Evolutionary conservation across 2,888 invertebrate species (phyloP).

Genomic region (Crioceris asparagi): DNA sequence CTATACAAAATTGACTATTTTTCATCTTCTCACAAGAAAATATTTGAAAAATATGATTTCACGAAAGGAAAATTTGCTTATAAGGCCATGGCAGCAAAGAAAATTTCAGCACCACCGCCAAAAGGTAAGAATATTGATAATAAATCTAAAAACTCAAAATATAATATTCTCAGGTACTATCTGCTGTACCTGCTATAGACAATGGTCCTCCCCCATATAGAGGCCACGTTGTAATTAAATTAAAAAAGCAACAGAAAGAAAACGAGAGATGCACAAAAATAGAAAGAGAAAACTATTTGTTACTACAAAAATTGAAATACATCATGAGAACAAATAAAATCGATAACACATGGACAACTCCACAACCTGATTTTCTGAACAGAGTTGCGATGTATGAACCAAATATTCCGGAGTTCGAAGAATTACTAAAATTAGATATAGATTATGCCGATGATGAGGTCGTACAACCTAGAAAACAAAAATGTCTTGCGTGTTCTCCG

Average conservation of each 20-base stretch:
- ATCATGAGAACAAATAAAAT: slow-evolving; percentile 58
- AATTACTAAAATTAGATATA: slow-evolving; percentile 13
- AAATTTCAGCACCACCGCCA: slow-evolving; percentile 57
- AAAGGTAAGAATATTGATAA: slow-evolving; percentile 41
- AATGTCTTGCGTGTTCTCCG: slow-evolving; percentile 26
- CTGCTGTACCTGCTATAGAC: slow-evolving; percentile 58
- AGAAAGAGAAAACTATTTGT: slow-evolving; percentile 55
- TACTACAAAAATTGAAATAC: slow-evolving; percentile 53
- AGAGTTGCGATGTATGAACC: slow-evolving; percentile 20
- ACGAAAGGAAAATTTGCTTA: slow-evolving; percentile 56
- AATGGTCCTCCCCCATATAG: slow-evolving; percentile 50
- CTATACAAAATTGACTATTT: too few species aligned
- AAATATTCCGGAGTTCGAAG: slow-evolving; percentile 18
- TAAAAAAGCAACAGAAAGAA: slow-evolving; percentile 60
- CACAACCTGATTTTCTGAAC: slow-evolving; percentile 44
- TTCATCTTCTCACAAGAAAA: too few species aligned
- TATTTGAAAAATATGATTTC: slow-evolving; percentile 47
- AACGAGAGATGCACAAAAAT: slow-evolving; percentile 53
- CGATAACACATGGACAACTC: slow-evolving; percentile 55
- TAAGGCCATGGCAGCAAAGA: slow-evolving; percentile 60
- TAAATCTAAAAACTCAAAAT: background rate
- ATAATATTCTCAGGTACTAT: slow-evolving; percentile 43
- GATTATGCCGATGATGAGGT: slow-evolving; percentile 10
- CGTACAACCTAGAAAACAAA: slow-evolving; percentile 16
- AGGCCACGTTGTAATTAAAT: slow-evolving; percentile 55